Evolutionary conservation across 2,888 invertebrate genomes (phyloP).

Genomic region (Hartigia nigra): DNA sequence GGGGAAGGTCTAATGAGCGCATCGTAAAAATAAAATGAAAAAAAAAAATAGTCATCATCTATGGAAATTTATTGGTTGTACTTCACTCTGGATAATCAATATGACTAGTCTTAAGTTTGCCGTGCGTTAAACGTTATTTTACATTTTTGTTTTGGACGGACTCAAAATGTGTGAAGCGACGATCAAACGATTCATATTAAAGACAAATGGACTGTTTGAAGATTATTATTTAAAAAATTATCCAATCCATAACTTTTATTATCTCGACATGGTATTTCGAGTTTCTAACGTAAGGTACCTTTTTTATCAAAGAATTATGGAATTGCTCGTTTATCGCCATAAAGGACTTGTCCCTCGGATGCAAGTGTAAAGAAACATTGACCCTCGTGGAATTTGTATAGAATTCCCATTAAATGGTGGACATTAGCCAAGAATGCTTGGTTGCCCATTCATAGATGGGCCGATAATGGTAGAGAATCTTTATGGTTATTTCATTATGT

Average conservation of each 20-base stretch:
- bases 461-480: constrained; percentile 43
- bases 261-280: background rate
- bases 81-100: background rate
- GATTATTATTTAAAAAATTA: background rate
- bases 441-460: constrained; percentile 28
- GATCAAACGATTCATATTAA: background rate
- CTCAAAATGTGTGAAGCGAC: background rate
- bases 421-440: constrained; percentile 21
- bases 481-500: constrained; percentile 47
- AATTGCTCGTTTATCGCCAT: constrained; percentile 1
- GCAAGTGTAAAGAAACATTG: constrained; percentile 16
- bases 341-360: background rate
- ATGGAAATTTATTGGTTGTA: background rate
- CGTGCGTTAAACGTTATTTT: background rate
- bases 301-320: constrained; percentile 7
- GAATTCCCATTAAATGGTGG: constrained; percentile 20
- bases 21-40: background rate
- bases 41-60: background rate
- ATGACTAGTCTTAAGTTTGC: background rate
- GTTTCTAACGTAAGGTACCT: background rate
- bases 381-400: constrained; percentile 21
- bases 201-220: background rate
- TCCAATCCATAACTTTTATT: background rate
- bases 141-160: background rate
- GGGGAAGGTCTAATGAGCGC: background rate